Evolutionary conservation across 2,888 invertebrate species (phyloP).

Genomic region (Acanthosepion esculentum): DNA sequence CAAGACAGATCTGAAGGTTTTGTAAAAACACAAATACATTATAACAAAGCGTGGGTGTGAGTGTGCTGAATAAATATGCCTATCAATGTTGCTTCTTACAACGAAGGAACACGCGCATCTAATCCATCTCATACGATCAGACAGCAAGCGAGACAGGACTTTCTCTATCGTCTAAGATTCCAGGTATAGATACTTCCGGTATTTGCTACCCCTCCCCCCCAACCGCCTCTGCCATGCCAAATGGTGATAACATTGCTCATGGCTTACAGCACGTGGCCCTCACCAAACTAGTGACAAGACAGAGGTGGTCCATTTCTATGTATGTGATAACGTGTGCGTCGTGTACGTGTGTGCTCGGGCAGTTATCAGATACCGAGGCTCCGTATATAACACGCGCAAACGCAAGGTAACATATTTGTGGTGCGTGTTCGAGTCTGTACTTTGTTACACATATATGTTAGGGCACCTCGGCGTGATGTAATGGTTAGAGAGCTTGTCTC

Average conservation of each 20-base stretch:
- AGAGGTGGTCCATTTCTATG: neutral
- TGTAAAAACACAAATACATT: too few relatives aligned
- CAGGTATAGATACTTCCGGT: conserved; percentile 18
- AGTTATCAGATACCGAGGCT: neutral
- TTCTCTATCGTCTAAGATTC: neutral
- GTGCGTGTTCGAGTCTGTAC: neutral
- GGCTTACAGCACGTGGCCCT: neutral
- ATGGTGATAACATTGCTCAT: conserved; percentile 1
- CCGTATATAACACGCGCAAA: neutral
- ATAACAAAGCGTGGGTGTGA: too few relatives aligned
- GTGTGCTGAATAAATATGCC: too few relatives aligned
- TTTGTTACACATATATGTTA: too few relatives aligned
- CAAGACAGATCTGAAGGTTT: too few relatives aligned
- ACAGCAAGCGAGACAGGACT: neutral
- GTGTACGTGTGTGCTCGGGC: neutral
- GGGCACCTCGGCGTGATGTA: too few relatives aligned
- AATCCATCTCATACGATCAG: too few relatives aligned
- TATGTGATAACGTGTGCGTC: neutral
- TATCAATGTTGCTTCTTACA: too few relatives aligned
- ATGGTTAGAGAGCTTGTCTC: too few relatives aligned
- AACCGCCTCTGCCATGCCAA: neutral
- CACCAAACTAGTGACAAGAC: neutral
- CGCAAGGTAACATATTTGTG: neutral
- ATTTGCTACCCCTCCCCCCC: neutral
- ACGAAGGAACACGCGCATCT: too few relatives aligned